Conservation (phyloP, 2,797 vertebrate genomes). For the Peromyscus attwateri region DNA sequence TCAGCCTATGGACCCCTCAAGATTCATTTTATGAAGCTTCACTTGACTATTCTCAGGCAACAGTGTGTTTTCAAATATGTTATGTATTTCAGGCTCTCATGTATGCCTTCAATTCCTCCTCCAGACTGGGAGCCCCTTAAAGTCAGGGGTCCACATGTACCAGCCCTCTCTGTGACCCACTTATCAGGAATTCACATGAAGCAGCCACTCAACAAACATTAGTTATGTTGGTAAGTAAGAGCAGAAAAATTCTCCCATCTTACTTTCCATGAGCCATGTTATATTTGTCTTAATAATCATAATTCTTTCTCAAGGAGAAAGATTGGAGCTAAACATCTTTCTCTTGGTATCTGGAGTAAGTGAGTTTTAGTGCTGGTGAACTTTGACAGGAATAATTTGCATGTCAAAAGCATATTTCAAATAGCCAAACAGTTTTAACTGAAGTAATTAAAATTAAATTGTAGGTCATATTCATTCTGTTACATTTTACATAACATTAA, state of each 20-base stretch:
- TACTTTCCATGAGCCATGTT: background rate
- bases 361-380: background rate
- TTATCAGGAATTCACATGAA: background rate
- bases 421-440: constrained; percentile 14
- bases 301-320: constrained; percentile 54
- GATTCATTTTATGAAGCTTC: background rate
- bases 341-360: constrained; percentile 17
- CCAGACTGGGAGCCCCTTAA: background rate
- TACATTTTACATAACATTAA: constrained; percentile 39
- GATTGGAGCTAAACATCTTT: background rate
- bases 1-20: background rate
- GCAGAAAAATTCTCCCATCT: background rate
- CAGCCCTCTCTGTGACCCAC: background rate
- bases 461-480: background rate
- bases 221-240: background rate
- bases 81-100: background rate
- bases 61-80: background rate
- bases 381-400: constrained; percentile 27
- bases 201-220: background rate
- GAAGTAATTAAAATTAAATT: constrained; percentile 47
- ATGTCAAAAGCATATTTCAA: constrained; percentile 44
- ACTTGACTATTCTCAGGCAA: background rate
- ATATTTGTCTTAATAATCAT: constrained; percentile 57
- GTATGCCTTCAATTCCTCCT: background rate
- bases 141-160: background rate